phyloP scores from a whole-genome alignment of 2,797 vertebrate genomes.

The Erethizon dorsatum region DNA sequence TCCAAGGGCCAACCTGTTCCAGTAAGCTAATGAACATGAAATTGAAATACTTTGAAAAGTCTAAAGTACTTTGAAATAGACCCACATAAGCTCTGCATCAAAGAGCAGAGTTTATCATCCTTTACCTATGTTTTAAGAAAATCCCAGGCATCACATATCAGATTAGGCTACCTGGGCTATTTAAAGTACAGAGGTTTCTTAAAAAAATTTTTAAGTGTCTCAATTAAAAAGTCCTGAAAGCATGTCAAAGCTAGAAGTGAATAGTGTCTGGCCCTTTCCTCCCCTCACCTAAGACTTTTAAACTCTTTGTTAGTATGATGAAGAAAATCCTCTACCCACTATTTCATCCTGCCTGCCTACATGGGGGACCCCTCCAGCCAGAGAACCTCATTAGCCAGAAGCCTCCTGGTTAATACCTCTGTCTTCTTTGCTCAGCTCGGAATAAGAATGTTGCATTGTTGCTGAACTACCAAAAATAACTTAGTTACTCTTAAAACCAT shows the following conservation, averaged over 20 bases:
- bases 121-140: not conserved
- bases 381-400: not conserved
- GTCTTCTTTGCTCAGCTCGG: not conserved
- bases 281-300: conserved; percentile 9
- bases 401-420: not conserved
- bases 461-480: not conserved
- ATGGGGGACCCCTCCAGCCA: not conserved
- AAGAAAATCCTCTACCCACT: conserved; percentile 51
- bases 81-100: not conserved
- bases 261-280: not conserved
- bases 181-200: not conserved
- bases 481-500: not conserved
- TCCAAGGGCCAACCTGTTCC: conserved; percentile 23
- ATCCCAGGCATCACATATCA: conserved; percentile 1
- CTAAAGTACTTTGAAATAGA: not conserved
- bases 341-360: conserved; percentile 8
- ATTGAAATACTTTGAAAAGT: conserved; percentile 14
- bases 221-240: conserved; percentile 34
- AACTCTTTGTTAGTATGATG: conserved; percentile 42
- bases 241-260: not conserved
- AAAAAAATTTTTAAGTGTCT: not conserved
- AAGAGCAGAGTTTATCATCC: not conserved
- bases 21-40: conserved; percentile 46
- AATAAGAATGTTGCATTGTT: not conserved
- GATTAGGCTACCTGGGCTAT: not conserved